Evolutionary conservation across 1,140 invertebrate species (phyloP).

Genomic region (Dysdera silvatica): DNA sequence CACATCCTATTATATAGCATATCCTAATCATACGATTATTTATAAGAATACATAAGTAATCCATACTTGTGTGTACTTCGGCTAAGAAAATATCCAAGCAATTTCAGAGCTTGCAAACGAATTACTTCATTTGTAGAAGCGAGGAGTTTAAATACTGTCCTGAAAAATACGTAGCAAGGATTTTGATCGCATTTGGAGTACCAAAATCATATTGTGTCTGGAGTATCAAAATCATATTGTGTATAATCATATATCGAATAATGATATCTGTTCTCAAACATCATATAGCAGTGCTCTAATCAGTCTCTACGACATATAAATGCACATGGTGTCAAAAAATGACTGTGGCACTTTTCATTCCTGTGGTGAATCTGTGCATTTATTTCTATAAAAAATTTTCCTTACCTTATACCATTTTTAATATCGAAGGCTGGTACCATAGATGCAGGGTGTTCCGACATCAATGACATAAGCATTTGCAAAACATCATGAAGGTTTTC

Average conservation of each 20-base stretch:
- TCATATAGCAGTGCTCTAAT: no score
- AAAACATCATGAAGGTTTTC: conserved; percentile 97
- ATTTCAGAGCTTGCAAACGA: conserved; percentile 86
- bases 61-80: conserved; percentile 61
- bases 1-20: conserved; percentile 4
- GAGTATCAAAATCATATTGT: no score
- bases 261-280: no score
- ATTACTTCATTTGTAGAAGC: conserved; percentile 92
- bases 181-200: no score
- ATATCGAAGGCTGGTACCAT: conserved; percentile 98
- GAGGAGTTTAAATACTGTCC: conserved; percentile 93
- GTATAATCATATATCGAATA: no score
- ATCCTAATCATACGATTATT: neutral
- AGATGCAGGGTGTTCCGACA: conserved; percentile 95
- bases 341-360: no score
- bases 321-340: no score
- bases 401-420: conserved; percentile 77
- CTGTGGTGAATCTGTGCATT: no score
- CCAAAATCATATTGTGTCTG: no score
- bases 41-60: neutral
- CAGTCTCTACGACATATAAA: no score
- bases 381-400: no score
- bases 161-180: no score
- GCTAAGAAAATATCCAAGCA: conserved; percentile 62
- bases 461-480: conserved; percentile 90